Evolutionary conservation across 1,140 invertebrate species (phyloP).

Genomic region (Drosophila auraria): DNA sequence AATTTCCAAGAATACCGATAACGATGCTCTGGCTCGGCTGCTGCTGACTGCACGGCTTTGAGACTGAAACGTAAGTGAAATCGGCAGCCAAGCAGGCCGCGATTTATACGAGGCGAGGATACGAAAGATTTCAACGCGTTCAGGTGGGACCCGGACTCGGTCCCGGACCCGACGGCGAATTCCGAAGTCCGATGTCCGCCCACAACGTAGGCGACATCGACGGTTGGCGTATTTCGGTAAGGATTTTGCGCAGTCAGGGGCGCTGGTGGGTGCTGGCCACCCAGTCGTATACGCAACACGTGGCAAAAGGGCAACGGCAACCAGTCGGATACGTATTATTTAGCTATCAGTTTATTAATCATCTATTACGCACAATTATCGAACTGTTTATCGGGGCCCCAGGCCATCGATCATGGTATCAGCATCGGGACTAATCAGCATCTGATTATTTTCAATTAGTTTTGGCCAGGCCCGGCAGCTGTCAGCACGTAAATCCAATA

Average conservation of each 20-base stretch:
- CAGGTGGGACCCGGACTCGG: slow-evolving; percentile 26
- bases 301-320: slow-evolving; percentile 42
- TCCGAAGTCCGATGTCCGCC: slow-evolving; percentile 52
- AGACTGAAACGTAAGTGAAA: slow-evolving; percentile 79
- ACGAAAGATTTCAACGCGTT: slow-evolving; percentile 77
- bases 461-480: slow-evolving; percentile 51
- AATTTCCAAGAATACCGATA: slow-evolving; percentile 49
- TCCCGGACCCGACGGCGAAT: not conserved
- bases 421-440: slow-evolving; percentile 64
- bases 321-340: slow-evolving; percentile 16
- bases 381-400: slow-evolving; percentile 22
- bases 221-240: slow-evolving; percentile 21
- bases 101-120: slow-evolving; percentile 77
- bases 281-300: slow-evolving; percentile 72
- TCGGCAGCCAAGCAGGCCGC: slow-evolving; percentile 62
- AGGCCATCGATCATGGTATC: slow-evolving; percentile 70
- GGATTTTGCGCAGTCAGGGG: slow-evolving; percentile 74
- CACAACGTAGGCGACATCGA: slow-evolving; percentile 28
- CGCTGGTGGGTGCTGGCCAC: slow-evolving; percentile 27
- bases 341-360: slow-evolving; percentile 62
- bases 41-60: slow-evolving; percentile 69
- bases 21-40: slow-evolving; percentile 23
- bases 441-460: slow-evolving; percentile 79
- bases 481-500: slow-evolving; percentile 63
- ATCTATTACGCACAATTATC: slow-evolving; percentile 79